Conservation (phyloP, 2,113 vertebrate genomes). For the Pelodiscus sinensis region DNA sequence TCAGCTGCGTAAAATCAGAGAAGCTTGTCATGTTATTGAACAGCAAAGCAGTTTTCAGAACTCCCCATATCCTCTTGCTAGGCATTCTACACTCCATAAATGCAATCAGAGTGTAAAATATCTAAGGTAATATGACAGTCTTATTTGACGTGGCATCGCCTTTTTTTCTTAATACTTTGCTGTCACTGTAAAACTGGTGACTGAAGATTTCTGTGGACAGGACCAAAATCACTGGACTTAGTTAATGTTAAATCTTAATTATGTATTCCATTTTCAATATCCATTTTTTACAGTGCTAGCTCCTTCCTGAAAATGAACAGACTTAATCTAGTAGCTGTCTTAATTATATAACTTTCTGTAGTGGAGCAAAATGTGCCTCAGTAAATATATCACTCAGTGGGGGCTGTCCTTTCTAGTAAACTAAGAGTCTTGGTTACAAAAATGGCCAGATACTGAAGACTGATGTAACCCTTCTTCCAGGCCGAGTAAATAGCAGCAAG, state of each 20-base stretch:
- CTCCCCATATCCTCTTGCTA: constrained; percentile 5
- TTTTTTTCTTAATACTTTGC: background rate
- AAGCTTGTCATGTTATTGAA: constrained; percentile 24
- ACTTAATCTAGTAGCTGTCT: background rate
- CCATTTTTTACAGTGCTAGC: rapidly evolving
- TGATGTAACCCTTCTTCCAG: too few relatives aligned
- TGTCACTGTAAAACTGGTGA: background rate
- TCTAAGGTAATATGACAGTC: background rate
- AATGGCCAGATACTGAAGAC: constrained; percentile 1
- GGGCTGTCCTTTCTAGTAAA: background rate
- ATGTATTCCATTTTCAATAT: background rate
- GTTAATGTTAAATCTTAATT: background rate
- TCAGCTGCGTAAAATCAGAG: constrained; percentile 53
- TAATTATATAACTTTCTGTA: background rate
- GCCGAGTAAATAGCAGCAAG: too few relatives aligned
- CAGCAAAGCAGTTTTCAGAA: constrained; percentile 31
- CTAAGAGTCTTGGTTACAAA: background rate
- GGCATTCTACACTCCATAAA: background rate
- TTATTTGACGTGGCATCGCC: background rate
- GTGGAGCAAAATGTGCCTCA: background rate
- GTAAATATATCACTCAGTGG: background rate
- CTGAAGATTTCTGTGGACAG: background rate
- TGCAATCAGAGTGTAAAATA: background rate
- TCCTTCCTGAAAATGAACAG: background rate
- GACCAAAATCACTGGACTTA: too few relatives aligned